A percentile compares a stretch with the other conserved stretches of the same genome.
Conservation (phyloP, 2,888 invertebrate genomes). For the Germaria angustata region DNA sequence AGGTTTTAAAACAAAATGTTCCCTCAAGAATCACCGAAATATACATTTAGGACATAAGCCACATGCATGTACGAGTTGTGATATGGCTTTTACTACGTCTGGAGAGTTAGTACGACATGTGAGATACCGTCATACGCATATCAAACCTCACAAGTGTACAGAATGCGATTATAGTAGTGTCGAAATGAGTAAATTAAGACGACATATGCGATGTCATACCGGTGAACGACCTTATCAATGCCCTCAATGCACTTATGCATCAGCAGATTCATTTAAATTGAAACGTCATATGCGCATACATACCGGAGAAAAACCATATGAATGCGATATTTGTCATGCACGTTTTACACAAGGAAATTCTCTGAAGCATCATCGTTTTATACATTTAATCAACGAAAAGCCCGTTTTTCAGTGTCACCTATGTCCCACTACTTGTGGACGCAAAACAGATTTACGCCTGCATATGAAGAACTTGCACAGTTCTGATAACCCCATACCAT, state of each 20-base stretch:
- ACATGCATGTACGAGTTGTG: conserved; percentile 77
- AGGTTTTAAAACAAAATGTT: conserved; percentile 95
- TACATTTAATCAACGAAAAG: conserved; percentile 93
- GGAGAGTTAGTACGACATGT: conserved; percentile 97
- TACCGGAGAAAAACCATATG: conserved; percentile 93
- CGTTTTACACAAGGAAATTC: conserved; percentile 98
- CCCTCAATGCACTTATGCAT: conserved; percentile 97
- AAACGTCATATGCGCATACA: conserved; percentile 97
- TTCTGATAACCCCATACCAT: conserved; percentile 93
- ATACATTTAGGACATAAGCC: conserved; percentile 95
- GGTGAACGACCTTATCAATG: conserved; percentile 86
- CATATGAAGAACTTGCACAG: conserved; percentile 98
- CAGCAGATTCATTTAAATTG: conserved; percentile 98
- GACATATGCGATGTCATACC: conserved; percentile 97
- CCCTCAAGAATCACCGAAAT: conserved; percentile 96
- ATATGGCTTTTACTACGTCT: conserved; percentile 80
- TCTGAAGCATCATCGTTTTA: conserved; percentile 93
- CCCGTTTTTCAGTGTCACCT: conserved; percentile 95
- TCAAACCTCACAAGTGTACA: conserved; percentile 97
- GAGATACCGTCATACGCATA: conserved; percentile 96
- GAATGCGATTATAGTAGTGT: conserved; percentile 98
- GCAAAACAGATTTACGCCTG: conserved; percentile 96
- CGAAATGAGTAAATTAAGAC: conserved; percentile 95
- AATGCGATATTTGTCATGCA: conserved; percentile 92
- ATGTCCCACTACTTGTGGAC: conserved; percentile 97